These are phyloP conservation scores for Calypte anna DNA, from an alignment of 2,113 vertebrate species.

Conservation along the genomic window DNA sequence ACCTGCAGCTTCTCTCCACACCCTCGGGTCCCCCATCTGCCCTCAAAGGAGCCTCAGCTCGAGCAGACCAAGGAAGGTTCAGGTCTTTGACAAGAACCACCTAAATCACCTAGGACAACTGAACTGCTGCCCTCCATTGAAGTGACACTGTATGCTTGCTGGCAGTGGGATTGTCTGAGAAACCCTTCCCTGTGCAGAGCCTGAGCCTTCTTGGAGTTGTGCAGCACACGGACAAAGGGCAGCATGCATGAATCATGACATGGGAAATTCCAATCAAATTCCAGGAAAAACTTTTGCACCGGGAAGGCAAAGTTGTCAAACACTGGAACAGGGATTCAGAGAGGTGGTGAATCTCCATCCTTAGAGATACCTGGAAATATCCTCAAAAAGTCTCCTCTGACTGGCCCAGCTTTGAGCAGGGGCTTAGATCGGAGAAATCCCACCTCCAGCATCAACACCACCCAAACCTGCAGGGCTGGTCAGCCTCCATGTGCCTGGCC, in stretches of 20 bases:
- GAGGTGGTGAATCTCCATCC: neutral
- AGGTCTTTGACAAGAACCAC: neutral
- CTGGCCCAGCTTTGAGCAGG: neutral
- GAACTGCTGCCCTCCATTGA: neutral
- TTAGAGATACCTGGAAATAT: neutral
- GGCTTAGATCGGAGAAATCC: neutral
- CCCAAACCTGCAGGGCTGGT: neutral
- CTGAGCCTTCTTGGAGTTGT: neutral
- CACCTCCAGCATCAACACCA: neutral
- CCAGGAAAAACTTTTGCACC: neutral
- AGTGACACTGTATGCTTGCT: neutral
- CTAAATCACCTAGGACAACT: neutral
- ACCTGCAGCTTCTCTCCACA: neutral
- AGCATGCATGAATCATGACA: neutral
- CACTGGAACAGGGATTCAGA: neutral
- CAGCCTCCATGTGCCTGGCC: neutral
- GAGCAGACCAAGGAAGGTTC: neutral
- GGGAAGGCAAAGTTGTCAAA: neutral
- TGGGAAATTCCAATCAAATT: neutral
- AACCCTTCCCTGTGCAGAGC: neutral
- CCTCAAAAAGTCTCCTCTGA: neutral
- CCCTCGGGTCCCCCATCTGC: neutral
- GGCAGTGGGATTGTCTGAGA: neutral
- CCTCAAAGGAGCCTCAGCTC: neutral
- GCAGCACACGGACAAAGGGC: neutral